These are phyloP conservation scores for Cynocephalus volans DNA, from an alignment of 2,113 vertebrate species.

Conservation along the genomic window DNA sequence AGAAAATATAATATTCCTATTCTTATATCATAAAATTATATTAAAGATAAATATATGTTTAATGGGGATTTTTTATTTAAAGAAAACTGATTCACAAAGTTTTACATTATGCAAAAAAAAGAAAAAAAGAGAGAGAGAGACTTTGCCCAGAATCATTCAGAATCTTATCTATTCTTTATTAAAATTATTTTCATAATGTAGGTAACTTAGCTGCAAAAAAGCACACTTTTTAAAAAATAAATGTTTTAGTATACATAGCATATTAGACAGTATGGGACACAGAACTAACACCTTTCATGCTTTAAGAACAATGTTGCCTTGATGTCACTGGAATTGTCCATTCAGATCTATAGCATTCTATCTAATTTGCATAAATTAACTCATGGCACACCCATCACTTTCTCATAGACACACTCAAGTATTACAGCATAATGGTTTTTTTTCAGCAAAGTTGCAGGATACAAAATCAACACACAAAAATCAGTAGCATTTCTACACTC, in stretches of 20 bases:
- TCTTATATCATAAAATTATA: neutral
- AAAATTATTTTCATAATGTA: neutral
- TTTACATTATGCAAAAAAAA: neutral
- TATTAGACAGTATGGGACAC: neutral
- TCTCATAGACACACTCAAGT: neutral
- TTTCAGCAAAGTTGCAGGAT: too few relatives aligned
- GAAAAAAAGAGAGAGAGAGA: too few relatives aligned
- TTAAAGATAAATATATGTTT: neutral
- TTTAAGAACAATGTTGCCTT: slow-evolving; percentile 19
- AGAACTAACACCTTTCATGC: neutral
- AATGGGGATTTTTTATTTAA: slow-evolving; percentile 3
- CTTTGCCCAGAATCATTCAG: neutral
- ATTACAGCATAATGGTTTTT: neutral
- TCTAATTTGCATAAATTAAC: neutral
- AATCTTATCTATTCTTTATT: neutral
- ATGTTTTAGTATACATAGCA: neutral
- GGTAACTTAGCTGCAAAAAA: neutral
- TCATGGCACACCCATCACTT: neutral
- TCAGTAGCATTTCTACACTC: too few relatives aligned
- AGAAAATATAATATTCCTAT: neutral
- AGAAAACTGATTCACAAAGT: neutral
- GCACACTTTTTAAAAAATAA: neutral
- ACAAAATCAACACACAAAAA: too few relatives aligned
- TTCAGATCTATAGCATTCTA: neutral
- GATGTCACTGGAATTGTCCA: neutral